phyloP scores from a whole-genome alignment of 2,797 vertebrate species.

The Characodon lateralis region DNA sequence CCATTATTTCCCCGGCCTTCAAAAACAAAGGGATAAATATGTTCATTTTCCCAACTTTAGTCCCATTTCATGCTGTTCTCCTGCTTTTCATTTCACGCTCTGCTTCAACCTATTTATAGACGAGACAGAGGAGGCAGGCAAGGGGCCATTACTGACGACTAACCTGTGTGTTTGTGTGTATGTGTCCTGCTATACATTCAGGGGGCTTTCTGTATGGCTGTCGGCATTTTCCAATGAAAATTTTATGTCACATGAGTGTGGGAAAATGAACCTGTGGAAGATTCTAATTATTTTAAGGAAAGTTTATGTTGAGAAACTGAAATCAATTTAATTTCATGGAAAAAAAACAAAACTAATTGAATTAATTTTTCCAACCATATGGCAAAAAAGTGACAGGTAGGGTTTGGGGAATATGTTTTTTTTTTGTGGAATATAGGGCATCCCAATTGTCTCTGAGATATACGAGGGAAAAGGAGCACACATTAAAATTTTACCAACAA shows the following conservation, averaged over 20 bases:
- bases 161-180: slow-evolving; percentile 41
- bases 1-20: slow-evolving; percentile 60
- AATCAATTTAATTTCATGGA: neutral
- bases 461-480: neutral
- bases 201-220: slow-evolving; percentile 2
- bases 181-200: slow-evolving; percentile 22
- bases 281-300: slow-evolving; percentile 4
- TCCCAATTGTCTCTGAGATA: too few relatives aligned
- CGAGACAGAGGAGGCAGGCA: slow-evolving; percentile 59
- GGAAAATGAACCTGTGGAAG: neutral
- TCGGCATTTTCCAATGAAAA: slow-evolving; percentile 11
- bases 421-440: too few relatives aligned
- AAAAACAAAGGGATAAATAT: slow-evolving; percentile 72
- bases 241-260: slow-evolving; percentile 9
- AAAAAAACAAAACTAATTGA: neutral
- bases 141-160: slow-evolving; percentile 64
- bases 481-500: neutral
- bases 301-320: slow-evolving; percentile 8
- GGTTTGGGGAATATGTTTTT: neutral
- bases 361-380: neutral
- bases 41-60: slow-evolving; percentile 71
- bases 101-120: slow-evolving; percentile 77
- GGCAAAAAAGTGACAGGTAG: neutral
- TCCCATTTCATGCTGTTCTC: slow-evolving; percentile 71
- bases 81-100: slow-evolving; percentile 80